Base-by-base conservation (phyloP, 2,888 invertebrate species). In the Philaethria dido region DNA sequence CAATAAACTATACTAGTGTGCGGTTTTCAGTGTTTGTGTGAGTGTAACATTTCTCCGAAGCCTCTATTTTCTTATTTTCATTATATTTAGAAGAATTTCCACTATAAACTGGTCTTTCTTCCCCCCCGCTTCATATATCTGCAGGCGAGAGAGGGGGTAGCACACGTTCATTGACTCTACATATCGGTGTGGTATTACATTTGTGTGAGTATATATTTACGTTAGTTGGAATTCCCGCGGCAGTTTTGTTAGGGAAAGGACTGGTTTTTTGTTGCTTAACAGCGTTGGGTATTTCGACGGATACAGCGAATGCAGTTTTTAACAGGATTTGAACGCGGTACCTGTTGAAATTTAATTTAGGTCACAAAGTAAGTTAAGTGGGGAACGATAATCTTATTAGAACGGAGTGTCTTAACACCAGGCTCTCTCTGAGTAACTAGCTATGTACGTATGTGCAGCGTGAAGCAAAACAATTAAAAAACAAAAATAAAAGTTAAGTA, bases 51-150 rank as follows among this genome's bases (percentile, higher is more conserved):
- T 79, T 77, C 75, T 79, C 73, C 72, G 69, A 76, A 69, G 22
- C 22, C 14, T 22, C 25, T 48, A 63, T 54, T 20, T 47, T 54
- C 86, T 72, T 72, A 84, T 88, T 72, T 33, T 74, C 72, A 80
- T 86, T 87, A 78, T 81, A 87, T 82, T 80, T 69, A 29, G 71
- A 69, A 47, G 73, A 69, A 71, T 57, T 55, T 66, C 79, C 76
- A 75, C 62, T 69, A 48, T 66, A 66, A 16, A 3, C 14, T 42
- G 50, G 81, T 74, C 14, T 79, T 79, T 4, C 20, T 75, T 68
- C 75, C 80, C 73, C 81, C 74, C 76, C 16, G 25, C 55, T 57
- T 54, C 67, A 71, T 50, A 42, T 50, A 64, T 18, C 13, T 1
- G 65, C 57, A 29, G 73, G 75, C 67, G 74, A 60, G 61, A 22